phyloP scores from a whole-genome alignment of 2,797 vertebrate species.

The Coregonus ussuriensis region DNA sequence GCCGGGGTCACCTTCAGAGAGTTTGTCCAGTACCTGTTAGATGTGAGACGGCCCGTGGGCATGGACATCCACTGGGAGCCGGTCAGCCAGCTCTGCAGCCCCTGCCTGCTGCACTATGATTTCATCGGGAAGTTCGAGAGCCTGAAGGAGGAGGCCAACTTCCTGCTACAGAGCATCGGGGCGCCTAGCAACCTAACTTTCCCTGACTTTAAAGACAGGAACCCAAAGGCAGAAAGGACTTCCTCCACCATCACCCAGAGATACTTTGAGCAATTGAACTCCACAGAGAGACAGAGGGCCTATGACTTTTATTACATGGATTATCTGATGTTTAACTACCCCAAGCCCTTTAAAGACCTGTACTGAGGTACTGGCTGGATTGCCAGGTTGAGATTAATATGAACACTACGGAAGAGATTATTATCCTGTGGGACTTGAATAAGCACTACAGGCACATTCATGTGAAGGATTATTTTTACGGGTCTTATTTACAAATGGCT shows the following conservation, averaged over 20 bases:
- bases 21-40: slow-evolving; percentile 90
- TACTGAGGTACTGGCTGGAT: slow-evolving; percentile 68
- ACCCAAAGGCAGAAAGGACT: slow-evolving; percentile 85
- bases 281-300: slow-evolving; percentile 83
- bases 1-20: slow-evolving; percentile 87
- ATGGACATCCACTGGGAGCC: slow-evolving; percentile 97
- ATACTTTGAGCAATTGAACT: slow-evolving; percentile 87
- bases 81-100: slow-evolving; percentile 85
- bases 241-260: slow-evolving; percentile 79
- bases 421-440: slow-evolving; percentile 5
- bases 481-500: background rate
- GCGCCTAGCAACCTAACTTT: slow-evolving; percentile 87
- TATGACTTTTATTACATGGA: slow-evolving; percentile 96
- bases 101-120: slow-evolving; percentile 87
- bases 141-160: slow-evolving; percentile 87
- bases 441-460: slow-evolving; percentile 1
- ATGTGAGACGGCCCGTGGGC: slow-evolving; percentile 87
- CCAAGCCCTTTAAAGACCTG: slow-evolving; percentile 88
- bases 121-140: slow-evolving; percentile 93
- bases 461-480: background rate
- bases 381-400: slow-evolving; percentile 4
- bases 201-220: slow-evolving; percentile 88
- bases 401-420: background rate
- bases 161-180: slow-evolving; percentile 79
- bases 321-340: slow-evolving; percentile 94